Evolutionary conservation across 2,113 vertebrate species (phyloP).

Genomic region (Sinosuthora webbiana): DNA sequence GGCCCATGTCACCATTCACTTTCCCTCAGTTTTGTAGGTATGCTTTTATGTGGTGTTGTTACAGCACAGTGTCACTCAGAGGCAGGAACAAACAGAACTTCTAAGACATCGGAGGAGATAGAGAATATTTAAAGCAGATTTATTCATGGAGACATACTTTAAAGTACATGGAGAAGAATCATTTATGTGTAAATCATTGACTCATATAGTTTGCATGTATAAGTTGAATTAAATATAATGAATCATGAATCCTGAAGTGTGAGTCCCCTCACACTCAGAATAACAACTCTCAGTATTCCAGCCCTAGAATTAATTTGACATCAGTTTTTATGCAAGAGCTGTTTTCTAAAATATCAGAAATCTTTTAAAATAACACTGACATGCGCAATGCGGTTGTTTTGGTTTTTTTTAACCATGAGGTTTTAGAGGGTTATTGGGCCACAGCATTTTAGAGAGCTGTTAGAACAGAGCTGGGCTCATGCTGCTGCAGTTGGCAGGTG

Average conservation of each 20-base stretch:
- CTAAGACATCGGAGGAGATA: fast-evolving
- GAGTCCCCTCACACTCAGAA: background rate
- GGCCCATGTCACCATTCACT: background rate
- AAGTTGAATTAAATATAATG: background rate
- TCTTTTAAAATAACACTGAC: background rate
- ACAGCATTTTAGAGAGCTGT: background rate
- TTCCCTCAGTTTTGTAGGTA: background rate
- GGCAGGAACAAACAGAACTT: background rate
- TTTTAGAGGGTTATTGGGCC: background rate
- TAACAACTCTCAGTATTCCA: background rate
- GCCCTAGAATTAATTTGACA: background rate
- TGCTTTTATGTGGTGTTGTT: background rate
- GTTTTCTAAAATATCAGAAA: background rate
- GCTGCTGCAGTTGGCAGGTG: background rate
- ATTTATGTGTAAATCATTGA: background rate
- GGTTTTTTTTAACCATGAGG: background rate
- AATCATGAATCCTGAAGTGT: background rate
- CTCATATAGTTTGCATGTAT: background rate
- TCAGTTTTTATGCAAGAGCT: background rate
- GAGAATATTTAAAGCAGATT: background rate
- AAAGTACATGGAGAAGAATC: background rate
- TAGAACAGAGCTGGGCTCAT: background rate
- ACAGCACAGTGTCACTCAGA: background rate
- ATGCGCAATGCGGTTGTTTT: background rate
- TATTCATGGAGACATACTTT: background rate